A percentile compares a stretch with the other conserved stretches of the same genome.
phyloP scores from a whole-genome alignment of 2,888 invertebrate genomes.

The Gibbula magus region DNA sequence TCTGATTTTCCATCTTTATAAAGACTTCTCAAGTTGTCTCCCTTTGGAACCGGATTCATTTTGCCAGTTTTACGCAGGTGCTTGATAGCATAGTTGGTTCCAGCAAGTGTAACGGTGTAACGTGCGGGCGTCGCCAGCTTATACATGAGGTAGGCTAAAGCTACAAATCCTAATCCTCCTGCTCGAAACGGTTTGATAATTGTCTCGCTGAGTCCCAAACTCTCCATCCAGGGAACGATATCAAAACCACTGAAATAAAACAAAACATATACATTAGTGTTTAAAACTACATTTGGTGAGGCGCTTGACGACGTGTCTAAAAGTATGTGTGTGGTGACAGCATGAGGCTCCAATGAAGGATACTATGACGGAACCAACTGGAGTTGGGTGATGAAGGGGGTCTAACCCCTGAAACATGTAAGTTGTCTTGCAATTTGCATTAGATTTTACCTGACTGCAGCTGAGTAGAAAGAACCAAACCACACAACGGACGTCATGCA shows the following conservation, averaged over 20 bases:
- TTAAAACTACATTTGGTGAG: too few species aligned
- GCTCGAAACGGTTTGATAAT: slow-evolving; percentile 84
- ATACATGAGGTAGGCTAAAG: slow-evolving; percentile 92
- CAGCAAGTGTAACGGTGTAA: slow-evolving; percentile 93
- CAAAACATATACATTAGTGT: too few species aligned
- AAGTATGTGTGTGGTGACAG: too few species aligned
- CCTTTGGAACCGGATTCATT: slow-evolving; percentile 85
- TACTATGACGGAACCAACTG: too few species aligned
- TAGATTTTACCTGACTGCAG: slow-evolving; percentile 86
- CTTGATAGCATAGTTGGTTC: slow-evolving; percentile 89
- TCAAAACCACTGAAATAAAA: slow-evolving; percentile 88
- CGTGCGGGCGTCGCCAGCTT: slow-evolving; percentile 93
- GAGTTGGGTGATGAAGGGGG: too few species aligned
- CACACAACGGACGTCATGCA: slow-evolving; percentile 89
- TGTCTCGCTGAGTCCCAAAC: slow-evolving; percentile 85
- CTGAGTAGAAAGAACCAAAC: slow-evolving; percentile 91
- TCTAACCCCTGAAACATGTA: too few species aligned
- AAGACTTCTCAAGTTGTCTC: slow-evolving; percentile 55
- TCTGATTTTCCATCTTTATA: slow-evolving; percentile 60
- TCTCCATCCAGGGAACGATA: slow-evolving; percentile 86
- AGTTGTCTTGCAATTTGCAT: too few species aligned
- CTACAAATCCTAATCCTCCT: slow-evolving; percentile 90
- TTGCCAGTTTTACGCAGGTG: slow-evolving; percentile 85
- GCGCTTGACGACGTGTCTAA: too few species aligned
- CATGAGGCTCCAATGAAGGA: too few species aligned